These are phyloP conservation scores for Nixonia krombeini DNA, from an alignment of 1,140 invertebrate species.

Conservation along the genomic window DNA sequence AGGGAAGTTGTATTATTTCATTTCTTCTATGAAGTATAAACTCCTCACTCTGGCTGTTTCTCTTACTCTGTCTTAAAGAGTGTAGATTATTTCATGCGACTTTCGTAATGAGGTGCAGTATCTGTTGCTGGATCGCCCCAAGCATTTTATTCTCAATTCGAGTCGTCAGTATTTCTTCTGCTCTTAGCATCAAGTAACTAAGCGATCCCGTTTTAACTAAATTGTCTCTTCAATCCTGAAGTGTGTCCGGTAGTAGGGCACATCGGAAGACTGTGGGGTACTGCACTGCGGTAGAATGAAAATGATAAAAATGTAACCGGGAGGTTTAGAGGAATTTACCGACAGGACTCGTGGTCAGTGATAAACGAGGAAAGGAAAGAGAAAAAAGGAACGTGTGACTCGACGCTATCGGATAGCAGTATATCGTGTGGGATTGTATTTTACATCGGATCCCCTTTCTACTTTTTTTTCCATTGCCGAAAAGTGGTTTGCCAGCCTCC, in stretches of 20 bases:
- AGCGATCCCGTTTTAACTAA: conserved; percentile 24
- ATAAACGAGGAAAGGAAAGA: conserved; percentile 41
- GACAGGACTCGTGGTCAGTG: conserved; percentile 40
- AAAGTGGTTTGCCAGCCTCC: conserved; percentile 26
- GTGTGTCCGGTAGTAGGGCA: not conserved
- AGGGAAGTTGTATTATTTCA: too few species aligned
- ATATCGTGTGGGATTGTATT: conserved; percentile 46
- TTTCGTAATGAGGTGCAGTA: conserved; percentile 46
- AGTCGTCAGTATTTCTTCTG: conserved; percentile 41
- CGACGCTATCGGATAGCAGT: conserved; percentile 47
- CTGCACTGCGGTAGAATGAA: conserved; percentile 42
- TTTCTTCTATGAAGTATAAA: too few species aligned
- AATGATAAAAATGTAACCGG: conserved; percentile 32
- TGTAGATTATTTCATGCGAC: conserved; percentile 27
- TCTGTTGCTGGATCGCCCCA: conserved; percentile 22
- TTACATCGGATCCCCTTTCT: conserved; percentile 33
- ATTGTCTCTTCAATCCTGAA: conserved; percentile 12
- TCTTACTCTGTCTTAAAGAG: not conserved
- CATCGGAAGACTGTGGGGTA: not conserved
- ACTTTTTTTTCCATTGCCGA: conserved; percentile 27
- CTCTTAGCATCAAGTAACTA: conserved; percentile 34
- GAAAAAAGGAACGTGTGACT: conserved; percentile 29
- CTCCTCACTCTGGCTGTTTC: too few species aligned
- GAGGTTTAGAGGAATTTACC: conserved; percentile 44
- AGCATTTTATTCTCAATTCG: conserved; percentile 34